Conservation (phyloP, 2,888 invertebrate species). For the Lomographa bimaculata region DNA sequence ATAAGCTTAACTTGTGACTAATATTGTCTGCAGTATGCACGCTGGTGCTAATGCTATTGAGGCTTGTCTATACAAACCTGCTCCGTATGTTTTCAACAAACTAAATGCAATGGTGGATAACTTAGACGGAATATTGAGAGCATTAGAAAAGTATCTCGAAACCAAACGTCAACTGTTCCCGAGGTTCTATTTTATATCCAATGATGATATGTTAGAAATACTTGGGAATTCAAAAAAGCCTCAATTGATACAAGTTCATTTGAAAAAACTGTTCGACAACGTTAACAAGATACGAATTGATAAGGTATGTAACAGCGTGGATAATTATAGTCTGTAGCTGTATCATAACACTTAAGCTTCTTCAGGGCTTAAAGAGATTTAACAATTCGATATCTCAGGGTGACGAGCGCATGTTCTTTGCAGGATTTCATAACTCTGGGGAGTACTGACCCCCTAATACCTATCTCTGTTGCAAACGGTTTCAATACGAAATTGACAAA, state of each 20-base stretch:
- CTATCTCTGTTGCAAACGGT: too few species aligned
- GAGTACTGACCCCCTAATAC: too few species aligned
- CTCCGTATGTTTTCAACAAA: constrained; percentile 86
- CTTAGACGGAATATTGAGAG: constrained; percentile 91
- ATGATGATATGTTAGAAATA: constrained; percentile 90
- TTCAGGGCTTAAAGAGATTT: too few species aligned
- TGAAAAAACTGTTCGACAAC: constrained; percentile 95
- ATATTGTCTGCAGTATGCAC: constrained; percentile 63
- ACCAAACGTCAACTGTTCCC: constrained; percentile 95
- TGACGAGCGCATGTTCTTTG: too few species aligned
- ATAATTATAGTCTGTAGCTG: too few species aligned
- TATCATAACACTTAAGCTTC: too few species aligned
- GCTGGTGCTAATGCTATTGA: constrained; percentile 83
- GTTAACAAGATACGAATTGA: constrained; percentile 88
- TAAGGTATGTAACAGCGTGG: constrained; percentile 75
- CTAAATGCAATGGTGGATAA: constrained; percentile 89
- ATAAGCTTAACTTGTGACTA: too few species aligned
- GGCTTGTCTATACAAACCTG: constrained; percentile 84
- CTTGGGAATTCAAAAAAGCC: constrained; percentile 94
- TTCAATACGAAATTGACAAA: too few species aligned
- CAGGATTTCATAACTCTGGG: too few species aligned
- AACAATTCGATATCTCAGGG: too few species aligned
- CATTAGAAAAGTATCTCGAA: constrained; percentile 93
- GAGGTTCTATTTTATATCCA: constrained; percentile 86
- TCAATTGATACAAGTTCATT: constrained; percentile 91